A percentile compares a stretch with the other conserved stretches of the same genome.
These are phyloP conservation scores for Shargacucullia verbasci DNA, from an alignment of 2,888 invertebrate genomes.

Conservation along the genomic window DNA sequence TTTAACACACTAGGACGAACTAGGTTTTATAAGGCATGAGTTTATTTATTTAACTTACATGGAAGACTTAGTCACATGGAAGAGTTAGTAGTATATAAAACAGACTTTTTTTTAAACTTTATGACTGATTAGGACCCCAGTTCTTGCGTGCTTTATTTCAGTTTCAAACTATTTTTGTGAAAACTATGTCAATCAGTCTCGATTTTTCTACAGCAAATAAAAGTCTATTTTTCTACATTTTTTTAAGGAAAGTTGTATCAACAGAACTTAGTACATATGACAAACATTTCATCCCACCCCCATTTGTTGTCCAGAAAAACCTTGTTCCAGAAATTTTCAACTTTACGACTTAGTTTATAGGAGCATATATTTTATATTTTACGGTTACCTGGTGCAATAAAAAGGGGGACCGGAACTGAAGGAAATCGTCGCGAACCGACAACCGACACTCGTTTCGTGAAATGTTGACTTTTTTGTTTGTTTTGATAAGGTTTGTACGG, in stretches of 20 bases:
- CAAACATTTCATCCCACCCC: slow-evolving; percentile 46
- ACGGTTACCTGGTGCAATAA: slow-evolving; percentile 63
- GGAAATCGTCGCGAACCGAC: slow-evolving; percentile 54
- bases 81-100: no score
- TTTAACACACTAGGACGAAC: no score
- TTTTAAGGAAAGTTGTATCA: slow-evolving; percentile 3
- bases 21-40: no score
- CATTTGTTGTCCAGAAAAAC: slow-evolving; percentile 52
- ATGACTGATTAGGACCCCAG: no score
- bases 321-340: slow-evolving; percentile 72
- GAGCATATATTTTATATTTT: slow-evolving; percentile 75
- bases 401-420: slow-evolving; percentile 48
- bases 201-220: no score
- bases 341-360: slow-evolving; percentile 76
- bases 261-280: slow-evolving; percentile 12
- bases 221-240: neutral
- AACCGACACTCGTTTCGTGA: slow-evolving; percentile 48
- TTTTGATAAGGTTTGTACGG: slow-evolving; percentile 41
- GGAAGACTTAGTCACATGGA: no score
- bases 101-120: no score
- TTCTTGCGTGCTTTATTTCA: no score
- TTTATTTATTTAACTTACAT: no score
- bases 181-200: no score
- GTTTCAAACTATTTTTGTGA: no score
- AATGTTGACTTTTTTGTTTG: slow-evolving; percentile 46